Percentiles rank a stretch among this genome's conserved stretches.
These are phyloP conservation scores for Halocaridina rubra DNA, from an alignment of 2,888 invertebrate species.

Conservation along the genomic window DNA sequence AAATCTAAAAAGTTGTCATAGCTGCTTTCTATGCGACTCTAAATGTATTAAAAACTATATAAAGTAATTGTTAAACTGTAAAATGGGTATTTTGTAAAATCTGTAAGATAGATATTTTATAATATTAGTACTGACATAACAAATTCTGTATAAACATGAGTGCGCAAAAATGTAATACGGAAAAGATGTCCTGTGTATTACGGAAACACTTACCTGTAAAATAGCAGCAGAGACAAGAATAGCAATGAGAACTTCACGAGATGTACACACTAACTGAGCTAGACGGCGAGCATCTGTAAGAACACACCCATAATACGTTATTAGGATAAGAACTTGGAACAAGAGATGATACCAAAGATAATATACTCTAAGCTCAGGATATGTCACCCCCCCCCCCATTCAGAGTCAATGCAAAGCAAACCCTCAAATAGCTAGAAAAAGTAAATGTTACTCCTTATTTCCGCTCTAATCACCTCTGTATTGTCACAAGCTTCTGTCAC, in stretches of 20 bases:
- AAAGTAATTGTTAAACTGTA: too few relatives aligned
- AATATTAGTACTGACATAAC: background rate
- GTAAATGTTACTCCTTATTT: too few relatives aligned
- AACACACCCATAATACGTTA: background rate
- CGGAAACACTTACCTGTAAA: constrained; percentile 36
- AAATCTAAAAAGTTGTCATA: too few relatives aligned
- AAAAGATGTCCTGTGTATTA: background rate
- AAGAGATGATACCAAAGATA: too few relatives aligned
- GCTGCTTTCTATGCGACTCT: background rate
- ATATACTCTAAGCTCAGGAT: too few relatives aligned
- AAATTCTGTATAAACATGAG: background rate
- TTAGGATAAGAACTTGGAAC: too few relatives aligned
- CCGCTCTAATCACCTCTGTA: too few relatives aligned
- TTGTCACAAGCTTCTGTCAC: too few relatives aligned
- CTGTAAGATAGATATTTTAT: background rate
- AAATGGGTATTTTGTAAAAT: background rate
- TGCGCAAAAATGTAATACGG: background rate
- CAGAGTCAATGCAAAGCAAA: too few relatives aligned
- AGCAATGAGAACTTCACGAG: constrained; percentile 53
- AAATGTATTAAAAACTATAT: too few relatives aligned
- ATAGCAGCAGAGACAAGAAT: constrained; percentile 53
- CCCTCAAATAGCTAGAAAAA: too few relatives aligned
- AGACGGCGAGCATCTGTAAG: constrained; percentile 39
- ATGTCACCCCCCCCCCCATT: too few relatives aligned
- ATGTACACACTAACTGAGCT: constrained; percentile 56